Conservation (phyloP, 1,140 invertebrate genomes). For the Probaryconus sp. region DNA sequence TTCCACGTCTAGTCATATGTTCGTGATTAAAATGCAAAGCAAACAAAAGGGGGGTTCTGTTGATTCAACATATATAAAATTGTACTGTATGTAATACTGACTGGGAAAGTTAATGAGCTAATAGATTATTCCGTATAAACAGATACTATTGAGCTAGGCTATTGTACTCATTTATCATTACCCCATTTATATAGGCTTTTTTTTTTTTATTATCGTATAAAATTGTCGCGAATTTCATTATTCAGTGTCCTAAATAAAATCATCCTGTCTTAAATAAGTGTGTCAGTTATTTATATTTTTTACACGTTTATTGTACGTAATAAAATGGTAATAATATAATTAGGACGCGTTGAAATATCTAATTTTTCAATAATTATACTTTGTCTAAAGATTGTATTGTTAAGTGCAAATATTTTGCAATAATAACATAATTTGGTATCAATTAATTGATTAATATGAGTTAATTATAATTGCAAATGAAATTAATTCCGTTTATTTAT, state of each 20-base stretch:
- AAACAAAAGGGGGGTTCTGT: slow-evolving; percentile 46
- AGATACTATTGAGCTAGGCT: slow-evolving; percentile 11
- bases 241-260: not conserved
- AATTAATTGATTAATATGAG: too few species aligned
- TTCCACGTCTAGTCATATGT: slow-evolving; percentile 31
- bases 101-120: slow-evolving; percentile 52
- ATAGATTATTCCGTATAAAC: slow-evolving; percentile 45
- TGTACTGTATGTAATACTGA: slow-evolving; percentile 35
- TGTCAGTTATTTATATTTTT: too few species aligned
- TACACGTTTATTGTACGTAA: too few species aligned
- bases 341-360: too few species aligned
- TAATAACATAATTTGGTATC: too few species aligned
- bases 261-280: too few species aligned
- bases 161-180: not conserved
- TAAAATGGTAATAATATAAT: too few species aligned
- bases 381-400: too few species aligned
- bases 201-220: slow-evolving; percentile 14
- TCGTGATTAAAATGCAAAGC: slow-evolving; percentile 38
- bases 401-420: too few species aligned
- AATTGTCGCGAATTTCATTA: slow-evolving; percentile 18
- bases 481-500: too few species aligned
- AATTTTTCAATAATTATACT: too few species aligned
- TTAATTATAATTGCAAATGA: too few species aligned
- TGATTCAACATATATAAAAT: slow-evolving; percentile 42
- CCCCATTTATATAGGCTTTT: slow-evolving; percentile 20